Evolutionary conservation across 1,140 invertebrate species (phyloP).

Genomic region (Ostrea edulis): DNA sequence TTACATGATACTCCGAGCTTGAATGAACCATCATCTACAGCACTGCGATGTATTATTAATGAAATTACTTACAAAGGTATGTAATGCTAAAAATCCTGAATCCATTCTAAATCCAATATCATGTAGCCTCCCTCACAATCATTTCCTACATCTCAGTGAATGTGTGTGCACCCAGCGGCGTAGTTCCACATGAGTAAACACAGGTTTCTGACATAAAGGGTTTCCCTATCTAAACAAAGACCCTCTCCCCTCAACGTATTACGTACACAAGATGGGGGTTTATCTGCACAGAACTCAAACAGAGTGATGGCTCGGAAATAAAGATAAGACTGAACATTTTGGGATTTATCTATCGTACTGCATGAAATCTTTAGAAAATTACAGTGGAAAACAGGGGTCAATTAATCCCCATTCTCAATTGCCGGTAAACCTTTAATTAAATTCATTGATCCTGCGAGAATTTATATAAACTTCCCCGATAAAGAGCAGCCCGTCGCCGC

Average conservation of each 20-base stretch:
- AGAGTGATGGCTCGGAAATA: neutral
- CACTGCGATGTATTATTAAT: too few species aligned
- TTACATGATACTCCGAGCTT: too few species aligned
- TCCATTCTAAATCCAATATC: too few species aligned
- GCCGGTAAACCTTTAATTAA: neutral
- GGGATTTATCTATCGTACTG: neutral
- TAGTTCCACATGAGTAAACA: conserved; percentile 21
- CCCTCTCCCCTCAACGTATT: neutral
- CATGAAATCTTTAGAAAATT: neutral
- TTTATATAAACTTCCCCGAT: neutral
- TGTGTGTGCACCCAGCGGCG: conserved; percentile 20
- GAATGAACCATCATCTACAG: too few species aligned
- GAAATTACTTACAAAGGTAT: too few species aligned
- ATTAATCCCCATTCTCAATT: neutral
- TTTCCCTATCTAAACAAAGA: conserved; percentile 25
- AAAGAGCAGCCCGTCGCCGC: neutral
- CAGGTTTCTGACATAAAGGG: neutral
- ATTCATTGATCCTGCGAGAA: neutral
- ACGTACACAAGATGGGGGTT: neutral
- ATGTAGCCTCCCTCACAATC: neutral
- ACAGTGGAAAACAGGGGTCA: neutral
- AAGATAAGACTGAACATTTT: neutral
- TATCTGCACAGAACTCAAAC: neutral
- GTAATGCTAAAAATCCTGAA: too few species aligned
- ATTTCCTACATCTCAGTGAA: neutral